A percentile compares a stretch with the other conserved stretches of the same genome.
Conservation (phyloP, 2,888 invertebrate species). For the Lysandra coridon region DNA sequence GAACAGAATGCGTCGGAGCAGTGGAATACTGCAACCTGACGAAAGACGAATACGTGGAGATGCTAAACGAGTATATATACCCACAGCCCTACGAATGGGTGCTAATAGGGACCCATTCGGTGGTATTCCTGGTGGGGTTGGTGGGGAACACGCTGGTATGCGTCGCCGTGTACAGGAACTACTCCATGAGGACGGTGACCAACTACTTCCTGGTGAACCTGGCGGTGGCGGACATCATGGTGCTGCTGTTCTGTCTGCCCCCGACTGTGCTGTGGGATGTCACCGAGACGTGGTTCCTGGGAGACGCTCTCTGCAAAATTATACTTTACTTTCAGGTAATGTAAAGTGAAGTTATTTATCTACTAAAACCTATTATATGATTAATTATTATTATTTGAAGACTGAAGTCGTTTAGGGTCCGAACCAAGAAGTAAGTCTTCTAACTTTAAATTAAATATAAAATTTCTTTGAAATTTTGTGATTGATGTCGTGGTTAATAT, state of each 20-base stretch:
- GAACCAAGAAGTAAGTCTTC: too few species aligned
- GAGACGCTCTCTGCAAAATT: constrained; percentile 89
- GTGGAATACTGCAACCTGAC: constrained; percentile 71
- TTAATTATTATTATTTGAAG: too few species aligned
- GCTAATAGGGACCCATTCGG: constrained; percentile 85
- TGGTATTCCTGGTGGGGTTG: constrained; percentile 90
- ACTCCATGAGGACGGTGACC: constrained; percentile 94
- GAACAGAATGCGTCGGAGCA: constrained; percentile 64
- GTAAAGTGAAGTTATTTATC: too few species aligned
- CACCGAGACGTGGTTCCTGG: constrained; percentile 96
- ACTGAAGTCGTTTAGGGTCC: too few species aligned
- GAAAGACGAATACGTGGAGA: constrained; percentile 80
- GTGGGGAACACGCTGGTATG: constrained; percentile 94
- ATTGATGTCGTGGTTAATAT: too few species aligned
- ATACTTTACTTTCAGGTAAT: constrained; percentile 94
- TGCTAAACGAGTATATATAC: constrained; percentile 83
- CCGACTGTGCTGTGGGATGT: constrained; percentile 94
- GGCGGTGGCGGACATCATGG: constrained; percentile 93
- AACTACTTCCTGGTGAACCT: constrained; percentile 96
- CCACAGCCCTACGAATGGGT: constrained; percentile 89
- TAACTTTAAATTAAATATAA: too few species aligned
- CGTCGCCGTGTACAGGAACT: constrained; percentile 92
- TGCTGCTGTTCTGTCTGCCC: constrained; percentile 93
- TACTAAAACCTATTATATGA: too few species aligned
- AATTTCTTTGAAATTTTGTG: too few species aligned